phyloP scores from a whole-genome alignment of 2,888 invertebrate species.

The Malacosoma neustria region DNA sequence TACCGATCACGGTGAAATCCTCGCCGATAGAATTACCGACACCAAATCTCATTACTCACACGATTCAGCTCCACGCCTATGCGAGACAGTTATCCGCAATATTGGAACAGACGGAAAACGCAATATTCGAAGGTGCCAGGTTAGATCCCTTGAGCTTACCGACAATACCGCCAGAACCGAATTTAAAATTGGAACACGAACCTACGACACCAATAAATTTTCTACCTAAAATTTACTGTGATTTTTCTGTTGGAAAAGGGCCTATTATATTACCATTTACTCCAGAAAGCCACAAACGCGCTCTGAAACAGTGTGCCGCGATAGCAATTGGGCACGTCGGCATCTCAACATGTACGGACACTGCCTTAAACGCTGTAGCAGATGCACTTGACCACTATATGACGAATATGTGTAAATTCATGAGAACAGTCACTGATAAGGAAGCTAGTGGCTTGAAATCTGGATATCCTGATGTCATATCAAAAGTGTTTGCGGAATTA shows the following conservation, averaged over 20 bases:
- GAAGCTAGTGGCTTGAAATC: constrained; percentile 54
- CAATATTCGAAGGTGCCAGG: constrained; percentile 43
- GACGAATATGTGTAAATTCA: constrained; percentile 56
- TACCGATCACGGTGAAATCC: constrained; percentile 59
- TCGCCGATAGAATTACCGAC: constrained; percentile 59
- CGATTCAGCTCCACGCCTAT: constrained; percentile 56
- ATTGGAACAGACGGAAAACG: constrained; percentile 47
- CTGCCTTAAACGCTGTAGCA: constrained; percentile 47
- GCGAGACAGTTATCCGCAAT: constrained; percentile 45
- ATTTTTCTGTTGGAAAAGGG: constrained; percentile 60
- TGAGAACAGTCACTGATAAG: constrained; percentile 52
- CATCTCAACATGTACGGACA: constrained; percentile 47
- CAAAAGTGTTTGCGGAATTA: constrained; percentile 62
- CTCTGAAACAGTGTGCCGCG: constrained; percentile 58
- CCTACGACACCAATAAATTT: constrained; percentile 50
- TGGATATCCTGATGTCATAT: constrained; percentile 59
- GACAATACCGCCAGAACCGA: constrained; percentile 43
- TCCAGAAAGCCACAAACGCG: constrained; percentile 60
- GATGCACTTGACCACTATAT: constrained; percentile 57
- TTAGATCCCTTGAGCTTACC: constrained; percentile 48
- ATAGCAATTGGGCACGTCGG: constrained; percentile 61
- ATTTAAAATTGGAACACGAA: constrained; percentile 42
- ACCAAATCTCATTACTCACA: constrained; percentile 60
- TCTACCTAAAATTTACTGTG: constrained; percentile 54
- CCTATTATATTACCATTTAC: constrained; percentile 55